A percentile compares a stretch with the other conserved stretches of the same genome.
These are phyloP conservation scores for Tadarida brasiliensis DNA, from an alignment of 2,797 vertebrate species.

Conservation along the genomic window DNA sequence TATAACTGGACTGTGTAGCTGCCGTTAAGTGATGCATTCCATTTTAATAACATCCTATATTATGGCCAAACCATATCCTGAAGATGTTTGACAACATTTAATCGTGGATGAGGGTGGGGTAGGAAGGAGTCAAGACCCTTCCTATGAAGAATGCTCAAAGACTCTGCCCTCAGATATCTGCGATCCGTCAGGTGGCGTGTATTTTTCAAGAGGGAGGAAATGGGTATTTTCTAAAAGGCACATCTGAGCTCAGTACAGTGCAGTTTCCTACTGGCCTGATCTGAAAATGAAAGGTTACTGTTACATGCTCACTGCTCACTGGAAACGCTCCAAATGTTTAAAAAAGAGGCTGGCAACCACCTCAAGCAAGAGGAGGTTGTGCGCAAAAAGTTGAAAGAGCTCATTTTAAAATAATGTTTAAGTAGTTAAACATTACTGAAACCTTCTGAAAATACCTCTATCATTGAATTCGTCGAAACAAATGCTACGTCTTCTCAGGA, in stretches of 20 bases:
- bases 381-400: background rate
- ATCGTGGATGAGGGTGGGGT: background rate
- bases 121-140: background rate
- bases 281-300: slow-evolving; percentile 6
- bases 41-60: background rate
- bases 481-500: background rate
- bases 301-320: background rate
- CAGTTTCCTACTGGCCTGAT: background rate
- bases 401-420: background rate
- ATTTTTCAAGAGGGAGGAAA: background rate
- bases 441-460: background rate
- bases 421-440: background rate
- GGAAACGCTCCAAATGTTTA: background rate
- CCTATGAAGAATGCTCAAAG: background rate
- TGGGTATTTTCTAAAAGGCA: background rate
- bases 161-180: background rate
- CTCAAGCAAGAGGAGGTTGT: background rate
- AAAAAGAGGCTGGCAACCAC: background rate
- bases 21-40: background rate
- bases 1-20: background rate
- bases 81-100: background rate
- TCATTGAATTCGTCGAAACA: background rate
- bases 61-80: no score
- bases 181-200: background rate
- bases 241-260: background rate